Percentiles rank a stretch among this genome's conserved stretches.
Evolutionary conservation across 2,888 invertebrate genomes (phyloP).

Genomic region (Mycogona germanica): DNA sequence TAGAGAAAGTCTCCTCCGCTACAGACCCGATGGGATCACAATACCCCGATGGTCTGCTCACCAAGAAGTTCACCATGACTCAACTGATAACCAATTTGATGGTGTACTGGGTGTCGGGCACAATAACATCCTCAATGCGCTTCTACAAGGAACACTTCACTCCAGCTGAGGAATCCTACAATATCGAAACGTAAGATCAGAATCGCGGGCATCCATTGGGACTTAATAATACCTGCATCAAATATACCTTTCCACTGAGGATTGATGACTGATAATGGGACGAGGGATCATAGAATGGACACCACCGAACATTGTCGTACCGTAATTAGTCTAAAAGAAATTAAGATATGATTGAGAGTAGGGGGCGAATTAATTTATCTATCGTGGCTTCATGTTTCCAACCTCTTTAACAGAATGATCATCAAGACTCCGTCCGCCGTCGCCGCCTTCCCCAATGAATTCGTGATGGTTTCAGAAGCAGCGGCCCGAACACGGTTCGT

Average conservation of each 20-base stretch:
- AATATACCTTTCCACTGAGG: no score
- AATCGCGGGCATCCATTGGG: neutral
- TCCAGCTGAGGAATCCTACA: neutral
- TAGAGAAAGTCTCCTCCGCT: constrained; percentile 78
- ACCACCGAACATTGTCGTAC: no score
- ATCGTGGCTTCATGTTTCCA: constrained; percentile 29
- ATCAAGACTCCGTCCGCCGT: constrained; percentile 58
- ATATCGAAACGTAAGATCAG: constrained; percentile 16
- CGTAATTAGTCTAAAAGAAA: no score
- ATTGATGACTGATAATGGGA: neutral
- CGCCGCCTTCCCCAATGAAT: constrained; percentile 57
- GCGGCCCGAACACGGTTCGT: constrained; percentile 46
- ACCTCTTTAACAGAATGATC: constrained; percentile 54
- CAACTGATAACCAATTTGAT: constrained; percentile 62
- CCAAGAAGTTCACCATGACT: constrained; percentile 51
- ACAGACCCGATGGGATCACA: constrained; percentile 44
- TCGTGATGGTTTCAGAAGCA: constrained; percentile 46
- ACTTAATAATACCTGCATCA: neutral
- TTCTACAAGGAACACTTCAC: constrained; percentile 18
- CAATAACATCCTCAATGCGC: constrained; percentile 18
- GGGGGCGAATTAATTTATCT: no score
- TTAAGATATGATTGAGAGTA: no score
- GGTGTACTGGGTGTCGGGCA: constrained; percentile 61
- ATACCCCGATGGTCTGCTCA: constrained; percentile 49
- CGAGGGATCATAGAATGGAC: neutral